Percentiles rank a stretch among this genome's conserved stretches.
Conservation (phyloP, 2,888 invertebrate species). For the Synanthedon myopaeformis region DNA sequence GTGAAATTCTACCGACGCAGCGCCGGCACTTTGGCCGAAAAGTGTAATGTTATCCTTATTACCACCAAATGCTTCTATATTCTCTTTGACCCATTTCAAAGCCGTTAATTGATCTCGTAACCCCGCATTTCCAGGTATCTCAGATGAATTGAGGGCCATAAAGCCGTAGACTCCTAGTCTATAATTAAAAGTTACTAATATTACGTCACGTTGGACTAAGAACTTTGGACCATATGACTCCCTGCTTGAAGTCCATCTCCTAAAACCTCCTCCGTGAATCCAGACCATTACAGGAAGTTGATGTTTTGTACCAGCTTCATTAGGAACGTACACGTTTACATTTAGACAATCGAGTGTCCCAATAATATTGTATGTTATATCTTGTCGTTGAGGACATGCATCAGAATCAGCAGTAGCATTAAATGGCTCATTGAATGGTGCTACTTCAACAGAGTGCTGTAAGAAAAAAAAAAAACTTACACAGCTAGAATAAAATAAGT, state of each 20-base stretch:
- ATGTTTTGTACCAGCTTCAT: conserved; percentile 16
- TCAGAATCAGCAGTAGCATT: conserved; percentile 30
- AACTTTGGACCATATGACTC: conserved; percentile 23
- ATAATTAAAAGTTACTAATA: conserved; percentile 34
- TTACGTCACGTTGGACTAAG: conserved; percentile 31
- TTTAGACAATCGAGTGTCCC: conserved; percentile 31
- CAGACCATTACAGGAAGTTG: conserved; percentile 33
- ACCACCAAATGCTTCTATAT: conserved; percentile 39
- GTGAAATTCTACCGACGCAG: conserved; percentile 30
- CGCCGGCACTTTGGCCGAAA: conserved; percentile 35
- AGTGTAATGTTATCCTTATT: conserved; percentile 30
- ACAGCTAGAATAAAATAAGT: no score
- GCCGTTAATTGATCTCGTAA: conserved; percentile 37
- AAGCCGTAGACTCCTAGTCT: conserved; percentile 40
- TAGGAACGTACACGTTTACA: conserved; percentile 32
- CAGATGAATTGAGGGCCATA: conserved; percentile 33
- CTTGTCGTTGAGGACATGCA: conserved; percentile 32
- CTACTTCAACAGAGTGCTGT: conserved; percentile 22
- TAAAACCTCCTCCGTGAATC: conserved; percentile 34
- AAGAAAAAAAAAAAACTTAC: conserved; percentile 5
- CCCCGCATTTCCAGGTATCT: conserved; percentile 39
- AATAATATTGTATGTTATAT: conserved; percentile 10
- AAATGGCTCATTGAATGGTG: conserved; percentile 21
- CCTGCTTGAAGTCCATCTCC: conserved; percentile 17
- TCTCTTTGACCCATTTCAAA: conserved; percentile 33